phyloP scores from a whole-genome alignment of 2,888 invertebrate species.

The Spisula subtruncata region DNA sequence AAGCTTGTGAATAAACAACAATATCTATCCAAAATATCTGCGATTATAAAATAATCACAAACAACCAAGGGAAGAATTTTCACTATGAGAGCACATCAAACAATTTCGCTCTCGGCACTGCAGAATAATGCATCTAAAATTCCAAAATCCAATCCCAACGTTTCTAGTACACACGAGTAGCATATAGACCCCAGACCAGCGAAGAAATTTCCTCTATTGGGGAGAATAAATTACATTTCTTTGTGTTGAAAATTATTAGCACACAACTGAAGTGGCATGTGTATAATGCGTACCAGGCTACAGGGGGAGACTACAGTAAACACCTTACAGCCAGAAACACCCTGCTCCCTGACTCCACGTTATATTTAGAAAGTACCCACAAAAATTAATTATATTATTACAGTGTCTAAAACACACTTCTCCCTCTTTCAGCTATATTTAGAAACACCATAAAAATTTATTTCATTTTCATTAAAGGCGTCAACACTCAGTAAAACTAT shows the following conservation, averaged over 20 bases:
- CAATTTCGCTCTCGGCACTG: slow-evolving; percentile 9
- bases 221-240: slow-evolving; percentile 16
- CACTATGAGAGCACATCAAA: not conserved
- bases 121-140: not conserved
- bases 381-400: not conserved
- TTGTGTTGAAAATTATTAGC: slow-evolving; percentile 3
- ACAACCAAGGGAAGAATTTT: not conserved
- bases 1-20: no score
- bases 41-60: not conserved
- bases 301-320: not conserved
- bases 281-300: not conserved
- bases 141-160: not conserved
- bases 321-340: not conserved
- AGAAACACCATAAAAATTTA: not conserved
- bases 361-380: not conserved
- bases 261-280: slow-evolving; percentile 1
- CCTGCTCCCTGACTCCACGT: not conserved
- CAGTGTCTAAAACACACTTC: no score
- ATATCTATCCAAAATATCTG: not conserved
- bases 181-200: not conserved
- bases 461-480: not conserved
- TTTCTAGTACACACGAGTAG: not conserved
- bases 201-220: not conserved
- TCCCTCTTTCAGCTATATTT: no score
- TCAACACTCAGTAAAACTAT: not conserved